Conservation (phyloP, 2,888 invertebrate genomes). For the Bedellia somnulentella region DNA sequence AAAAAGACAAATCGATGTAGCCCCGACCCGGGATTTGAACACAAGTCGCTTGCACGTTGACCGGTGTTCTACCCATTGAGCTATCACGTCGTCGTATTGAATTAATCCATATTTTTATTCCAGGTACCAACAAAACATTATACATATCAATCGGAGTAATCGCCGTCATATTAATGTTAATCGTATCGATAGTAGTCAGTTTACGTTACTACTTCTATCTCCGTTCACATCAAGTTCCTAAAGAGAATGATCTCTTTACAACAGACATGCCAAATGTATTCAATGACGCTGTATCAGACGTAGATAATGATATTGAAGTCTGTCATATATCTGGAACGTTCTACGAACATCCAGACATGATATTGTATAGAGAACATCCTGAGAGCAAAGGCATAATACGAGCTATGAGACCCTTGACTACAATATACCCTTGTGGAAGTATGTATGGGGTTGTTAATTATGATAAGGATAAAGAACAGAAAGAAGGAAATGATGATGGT, state of each 20-base stretch:
- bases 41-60: too few relatives aligned
- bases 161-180: slow-evolving; percentile 18
- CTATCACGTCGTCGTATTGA: too few relatives aligned
- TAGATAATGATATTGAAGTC: slow-evolving; percentile 44
- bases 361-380: slow-evolving; percentile 38
- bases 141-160: slow-evolving; percentile 27
- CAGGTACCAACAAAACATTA: slow-evolving; percentile 8
- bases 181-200: slow-evolving; percentile 18
- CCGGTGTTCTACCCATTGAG: too few relatives aligned
- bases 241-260: slow-evolving; percentile 46
- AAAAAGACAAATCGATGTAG: too few relatives aligned
- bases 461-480: slow-evolving; percentile 22
- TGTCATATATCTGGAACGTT: slow-evolving; percentile 50
- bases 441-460: slow-evolving; percentile 48
- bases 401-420: slow-evolving; percentile 47
- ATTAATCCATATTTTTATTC: background rate
- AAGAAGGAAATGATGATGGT: slow-evolving; percentile 21
- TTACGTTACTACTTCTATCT: slow-evolving; percentile 26
- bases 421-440: slow-evolving; percentile 41
- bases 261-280: slow-evolving; percentile 49
- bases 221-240: slow-evolving; percentile 23
- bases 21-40: too few relatives aligned
- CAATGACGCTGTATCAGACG: slow-evolving; percentile 39
- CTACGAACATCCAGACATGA: slow-evolving; percentile 54
- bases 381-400: slow-evolving; percentile 34